Percentiles rank a stretch among this genome's conserved stretches.
Evolutionary conservation across 1,140 invertebrate species (phyloP).

Genomic region (Calliopsis andreniformis): DNA sequence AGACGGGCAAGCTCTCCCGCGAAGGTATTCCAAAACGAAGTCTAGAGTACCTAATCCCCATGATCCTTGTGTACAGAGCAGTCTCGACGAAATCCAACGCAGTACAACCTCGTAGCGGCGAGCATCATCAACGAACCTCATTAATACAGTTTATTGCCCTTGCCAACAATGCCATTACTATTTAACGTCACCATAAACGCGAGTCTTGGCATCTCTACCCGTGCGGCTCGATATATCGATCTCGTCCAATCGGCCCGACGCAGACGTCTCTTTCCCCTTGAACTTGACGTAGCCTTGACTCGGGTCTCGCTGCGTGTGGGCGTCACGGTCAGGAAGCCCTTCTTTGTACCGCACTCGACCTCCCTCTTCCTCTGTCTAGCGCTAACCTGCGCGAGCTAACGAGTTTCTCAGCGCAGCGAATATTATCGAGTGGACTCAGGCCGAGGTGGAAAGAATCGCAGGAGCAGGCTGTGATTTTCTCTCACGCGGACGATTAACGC

Average conservation of each 20-base stretch:
- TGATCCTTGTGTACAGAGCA: not conserved
- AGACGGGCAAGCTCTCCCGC: no score
- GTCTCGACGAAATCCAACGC: constrained; percentile 6
- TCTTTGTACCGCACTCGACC: not conserved
- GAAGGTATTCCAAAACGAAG: not conserved
- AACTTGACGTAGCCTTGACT: constrained; percentile 56
- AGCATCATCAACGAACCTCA: constrained; percentile 29
- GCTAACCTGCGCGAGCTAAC: constrained; percentile 28
- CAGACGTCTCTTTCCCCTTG: constrained; percentile 9
- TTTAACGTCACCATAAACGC: constrained; percentile 43
- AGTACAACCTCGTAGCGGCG: constrained; percentile 2
- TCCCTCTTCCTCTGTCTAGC: constrained; percentile 16
- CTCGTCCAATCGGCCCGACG: constrained; percentile 27
- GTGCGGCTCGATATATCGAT: constrained; percentile 28
- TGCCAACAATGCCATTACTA: constrained; percentile 8
- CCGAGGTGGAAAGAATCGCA: not conserved
- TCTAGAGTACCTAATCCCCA: not conserved
- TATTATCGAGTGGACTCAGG: constrained; percentile 45
- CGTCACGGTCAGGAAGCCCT: constrained; percentile 26
- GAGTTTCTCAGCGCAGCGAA: constrained; percentile 53
- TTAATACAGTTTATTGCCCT: constrained; percentile 43
- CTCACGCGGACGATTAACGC: constrained; percentile 70
- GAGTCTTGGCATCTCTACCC: not conserved
- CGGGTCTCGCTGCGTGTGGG: constrained; percentile 42
- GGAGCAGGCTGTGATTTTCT: constrained; percentile 59